Evolutionary conservation across 2,888 invertebrate species (phyloP).

Genomic region (Dinocampus coccinellae): DNA sequence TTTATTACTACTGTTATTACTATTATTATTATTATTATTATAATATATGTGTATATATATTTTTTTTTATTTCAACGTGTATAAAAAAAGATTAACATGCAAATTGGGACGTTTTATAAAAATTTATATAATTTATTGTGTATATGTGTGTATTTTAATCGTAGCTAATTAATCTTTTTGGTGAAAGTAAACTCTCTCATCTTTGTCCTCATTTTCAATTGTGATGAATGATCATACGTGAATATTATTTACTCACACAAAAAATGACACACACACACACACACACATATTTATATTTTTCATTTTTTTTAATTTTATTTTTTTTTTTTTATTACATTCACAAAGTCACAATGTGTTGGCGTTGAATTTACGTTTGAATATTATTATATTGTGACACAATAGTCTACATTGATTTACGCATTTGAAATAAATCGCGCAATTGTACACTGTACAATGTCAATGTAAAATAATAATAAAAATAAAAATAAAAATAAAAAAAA

Average conservation of each 20-base stretch:
- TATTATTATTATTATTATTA: too few relatives aligned
- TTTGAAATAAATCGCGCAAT: slow-evolving; percentile 17
- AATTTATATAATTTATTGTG: slow-evolving; percentile 1
- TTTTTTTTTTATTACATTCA: too few relatives aligned
- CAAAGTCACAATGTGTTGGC: background rate
- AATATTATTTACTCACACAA: slow-evolving; percentile 22
- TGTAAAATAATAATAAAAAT: background rate
- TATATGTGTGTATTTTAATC: slow-evolving; percentile 21
- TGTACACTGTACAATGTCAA: slow-evolving; percentile 15
- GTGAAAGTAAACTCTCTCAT: slow-evolving; percentile 49
- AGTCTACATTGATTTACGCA: background rate
- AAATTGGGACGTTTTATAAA: background rate
- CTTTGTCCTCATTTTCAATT: slow-evolving; percentile 27
- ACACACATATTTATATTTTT: background rate
- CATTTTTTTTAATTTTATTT: too few relatives aligned
- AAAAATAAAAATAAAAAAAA: background rate
- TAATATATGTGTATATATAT: too few relatives aligned
- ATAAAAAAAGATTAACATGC: background rate
- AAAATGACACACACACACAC: background rate
- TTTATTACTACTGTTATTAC: too few relatives aligned
- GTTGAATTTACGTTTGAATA: background rate
- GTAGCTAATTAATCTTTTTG: slow-evolving; percentile 63
- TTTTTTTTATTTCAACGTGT: background rate
- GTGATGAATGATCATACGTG: slow-evolving; percentile 25
- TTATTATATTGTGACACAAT: background rate